Evolutionary conservation across 2,113 vertebrate genomes (phyloP), one percentile per base, ranked within the genome.

Genomic region (Gorsachius goisagi): DNA sequence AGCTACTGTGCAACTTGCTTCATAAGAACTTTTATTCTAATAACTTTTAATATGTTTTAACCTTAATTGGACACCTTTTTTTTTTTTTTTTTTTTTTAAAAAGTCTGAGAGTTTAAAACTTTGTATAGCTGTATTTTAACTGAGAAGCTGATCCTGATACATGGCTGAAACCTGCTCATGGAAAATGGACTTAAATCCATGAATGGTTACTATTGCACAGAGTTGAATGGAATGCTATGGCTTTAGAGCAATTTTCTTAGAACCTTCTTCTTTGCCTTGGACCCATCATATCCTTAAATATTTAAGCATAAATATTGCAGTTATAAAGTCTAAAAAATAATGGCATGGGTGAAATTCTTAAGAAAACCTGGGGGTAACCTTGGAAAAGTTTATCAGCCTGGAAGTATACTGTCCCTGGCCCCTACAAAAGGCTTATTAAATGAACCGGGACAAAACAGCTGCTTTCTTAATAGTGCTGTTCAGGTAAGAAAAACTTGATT

Each of bases 391-490:
- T 99, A 99, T 96, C 99, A 99, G 76, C 99, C 99, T 19, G 99
- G 99, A 92, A 99, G 99, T 88, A 98, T 99, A 98, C 96, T 99
- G 45, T 99, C 99, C 18, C 95, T 99, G 88, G 99, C 99, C 28
- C 99, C 99, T 49, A 99, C 99, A 92, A 99, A 99, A 97, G 99
- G 99, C 96, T 98, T 99, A 26, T 96, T 99, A 69, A 99, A 99
- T 56, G 99, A 99, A 90, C 99, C 99, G 0, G 99, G 99, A 80
- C 99, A 99, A 95, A 99, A 99, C 98, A 99, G 99, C 97, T 99
- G 99, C 97, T 99, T 99, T 96, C 99, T 99, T 81, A 99, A 99
- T 95, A 99, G 99, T 82, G 99, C 99, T n/a, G 99, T 99, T 85
- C 99, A 99, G 99, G 99, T 99, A 97, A 97, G 98, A 35, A 73